Conservation (phyloP, 2,888 invertebrate genomes). For the Drosophila putrida region DNA sequence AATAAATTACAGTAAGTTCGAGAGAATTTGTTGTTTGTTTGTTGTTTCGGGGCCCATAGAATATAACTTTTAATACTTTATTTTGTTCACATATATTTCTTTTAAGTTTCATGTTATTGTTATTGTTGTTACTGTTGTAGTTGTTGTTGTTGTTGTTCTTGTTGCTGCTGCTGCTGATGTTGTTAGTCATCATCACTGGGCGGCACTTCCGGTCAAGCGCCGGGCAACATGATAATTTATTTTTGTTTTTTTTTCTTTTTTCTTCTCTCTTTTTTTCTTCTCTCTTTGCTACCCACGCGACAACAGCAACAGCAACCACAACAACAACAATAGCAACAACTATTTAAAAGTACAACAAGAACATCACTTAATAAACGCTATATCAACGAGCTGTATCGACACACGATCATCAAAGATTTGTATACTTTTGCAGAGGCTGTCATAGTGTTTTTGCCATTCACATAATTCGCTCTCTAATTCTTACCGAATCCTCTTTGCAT, state of each 20-base stretch:
- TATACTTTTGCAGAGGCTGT: background rate
- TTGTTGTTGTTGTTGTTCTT: constrained; percentile 12
- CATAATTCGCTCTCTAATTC: too few species aligned
- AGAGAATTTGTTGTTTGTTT: constrained; percentile 67
- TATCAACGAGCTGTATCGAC: constrained; percentile 6
- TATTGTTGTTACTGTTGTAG: constrained; percentile 23
- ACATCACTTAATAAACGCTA: background rate
- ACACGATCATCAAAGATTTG: constrained; percentile 10
- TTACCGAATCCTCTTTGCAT: too few species aligned
- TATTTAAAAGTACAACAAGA: constrained; percentile 4
- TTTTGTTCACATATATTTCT: background rate
- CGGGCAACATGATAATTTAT: constrained; percentile 65
- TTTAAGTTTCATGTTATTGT: constrained; percentile 7
- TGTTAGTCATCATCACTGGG: constrained; percentile 49
- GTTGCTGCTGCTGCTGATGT: constrained; percentile 16
- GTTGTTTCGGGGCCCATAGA: constrained; percentile 34
- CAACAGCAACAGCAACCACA: constrained; percentile 19
- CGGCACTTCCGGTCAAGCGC: constrained; percentile 69
- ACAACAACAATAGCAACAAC: constrained; percentile 13
- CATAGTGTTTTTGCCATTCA: too few species aligned
- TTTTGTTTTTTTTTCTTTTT: constrained; percentile 27
- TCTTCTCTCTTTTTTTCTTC: background rate
- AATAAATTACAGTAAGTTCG: constrained; percentile 83
- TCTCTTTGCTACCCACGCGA: constrained; percentile 57
- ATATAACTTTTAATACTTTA: constrained; percentile 20